Evolutionary conservation across 2,888 invertebrate genomes (phyloP).

Genomic region (Thereva nobilitata): DNA sequence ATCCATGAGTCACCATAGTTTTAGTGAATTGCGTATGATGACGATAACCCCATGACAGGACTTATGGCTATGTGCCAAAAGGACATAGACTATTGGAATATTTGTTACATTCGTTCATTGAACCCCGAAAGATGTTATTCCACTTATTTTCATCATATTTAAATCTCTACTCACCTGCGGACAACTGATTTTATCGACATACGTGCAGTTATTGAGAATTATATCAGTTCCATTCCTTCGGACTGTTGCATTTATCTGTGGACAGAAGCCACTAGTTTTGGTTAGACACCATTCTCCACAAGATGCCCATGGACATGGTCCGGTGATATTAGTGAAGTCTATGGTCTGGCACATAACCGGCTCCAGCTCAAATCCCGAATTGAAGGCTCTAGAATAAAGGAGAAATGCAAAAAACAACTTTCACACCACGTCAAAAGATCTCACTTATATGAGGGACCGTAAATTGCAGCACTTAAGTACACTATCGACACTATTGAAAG

Average conservation of each 20-base stretch:
- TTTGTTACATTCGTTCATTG: slow-evolving; percentile 42
- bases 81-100: no score
- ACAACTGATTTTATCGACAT: slow-evolving; percentile 64
- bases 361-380: slow-evolving; percentile 67
- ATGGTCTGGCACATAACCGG: slow-evolving; percentile 67
- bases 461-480: slow-evolving; percentile 75
- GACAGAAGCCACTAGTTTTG: slow-evolving; percentile 73
- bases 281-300: slow-evolving; percentile 81
- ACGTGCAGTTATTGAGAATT: slow-evolving; percentile 66
- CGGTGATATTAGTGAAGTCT: slow-evolving; percentile 65
- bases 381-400: slow-evolving; percentile 62
- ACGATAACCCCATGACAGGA: no score
- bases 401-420: slow-evolving; percentile 1
- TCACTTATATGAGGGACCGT: slow-evolving; percentile 70
- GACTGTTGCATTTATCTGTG: slow-evolving; percentile 71
- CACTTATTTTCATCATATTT: no score
- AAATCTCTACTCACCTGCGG: slow-evolving; percentile 61
- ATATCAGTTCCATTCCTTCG: slow-evolving; percentile 71
- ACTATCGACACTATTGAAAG: slow-evolving; percentile 76
- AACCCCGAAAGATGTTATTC: no score
- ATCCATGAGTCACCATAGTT: no score
- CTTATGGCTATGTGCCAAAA: no score
- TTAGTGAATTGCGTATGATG: no score
- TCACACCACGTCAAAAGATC: slow-evolving; percentile 36
- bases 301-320: slow-evolving; percentile 73